A percentile compares a stretch with the other conserved stretches of the same genome.
Evolutionary conservation across 2,113 vertebrate species (phyloP).

Genomic region (Lichenostomus cassidix): DNA sequence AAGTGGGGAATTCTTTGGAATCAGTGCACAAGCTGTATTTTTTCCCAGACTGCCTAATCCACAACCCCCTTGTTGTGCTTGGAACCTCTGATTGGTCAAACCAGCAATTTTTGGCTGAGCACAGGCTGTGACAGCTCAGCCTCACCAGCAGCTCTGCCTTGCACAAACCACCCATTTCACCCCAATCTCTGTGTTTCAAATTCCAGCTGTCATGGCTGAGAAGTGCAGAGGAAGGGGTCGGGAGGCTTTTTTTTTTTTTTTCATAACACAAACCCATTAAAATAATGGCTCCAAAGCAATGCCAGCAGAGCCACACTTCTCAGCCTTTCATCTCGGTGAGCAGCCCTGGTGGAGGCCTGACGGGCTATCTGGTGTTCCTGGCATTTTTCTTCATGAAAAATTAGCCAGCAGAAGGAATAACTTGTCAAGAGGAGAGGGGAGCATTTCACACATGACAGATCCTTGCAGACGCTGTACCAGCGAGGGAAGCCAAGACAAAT

Average conservation of each 20-base stretch:
- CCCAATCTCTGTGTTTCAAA: not conserved
- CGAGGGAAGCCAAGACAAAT: constrained; percentile 46
- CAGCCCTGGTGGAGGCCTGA: not conserved
- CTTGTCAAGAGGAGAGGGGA: constrained; percentile 38
- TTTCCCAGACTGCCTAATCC: not conserved
- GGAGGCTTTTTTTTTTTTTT: not conserved
- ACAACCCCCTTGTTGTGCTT: not conserved
- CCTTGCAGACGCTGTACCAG: constrained; percentile 50
- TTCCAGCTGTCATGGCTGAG: not conserved
- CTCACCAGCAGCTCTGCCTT: not conserved
- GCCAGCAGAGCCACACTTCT: not conserved
- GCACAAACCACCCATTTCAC: not conserved
- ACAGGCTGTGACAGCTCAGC: fast-evolving
- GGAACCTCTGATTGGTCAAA: not conserved
- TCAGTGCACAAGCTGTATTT: not conserved
- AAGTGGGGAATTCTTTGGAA: fast-evolving
- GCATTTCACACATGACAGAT: constrained; percentile 8
- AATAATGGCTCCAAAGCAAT: not conserved
- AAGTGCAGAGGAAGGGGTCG: not conserved
- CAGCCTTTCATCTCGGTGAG: not conserved
- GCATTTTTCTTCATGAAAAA: constrained; percentile 69
- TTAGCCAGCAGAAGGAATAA: constrained; percentile 39
- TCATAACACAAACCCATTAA: not conserved
- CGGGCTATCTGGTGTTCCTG: not conserved
- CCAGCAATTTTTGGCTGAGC: not conserved